phyloP scores from a whole-genome alignment of 2,113 vertebrate species.

The Seriola aureovittata region DNA sequence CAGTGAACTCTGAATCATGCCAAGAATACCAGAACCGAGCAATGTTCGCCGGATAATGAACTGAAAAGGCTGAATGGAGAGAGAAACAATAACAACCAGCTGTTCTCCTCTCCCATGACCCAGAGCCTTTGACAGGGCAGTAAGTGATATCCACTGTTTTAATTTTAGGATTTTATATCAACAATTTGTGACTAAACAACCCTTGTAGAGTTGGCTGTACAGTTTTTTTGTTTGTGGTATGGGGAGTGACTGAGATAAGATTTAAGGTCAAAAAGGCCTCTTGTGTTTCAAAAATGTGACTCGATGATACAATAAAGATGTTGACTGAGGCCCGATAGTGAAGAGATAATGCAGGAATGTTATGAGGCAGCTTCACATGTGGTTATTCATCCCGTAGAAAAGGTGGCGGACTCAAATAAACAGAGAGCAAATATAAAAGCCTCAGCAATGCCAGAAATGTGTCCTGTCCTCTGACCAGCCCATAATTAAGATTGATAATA shows the following conservation, averaged over 20 bases:
- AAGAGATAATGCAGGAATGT: conserved; percentile 37
- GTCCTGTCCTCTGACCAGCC: neutral
- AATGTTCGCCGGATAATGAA: conserved; percentile 37
- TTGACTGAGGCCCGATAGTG: neutral
- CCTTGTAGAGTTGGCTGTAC: neutral
- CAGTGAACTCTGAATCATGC: conserved; percentile 51
- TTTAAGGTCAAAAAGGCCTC: neutral
- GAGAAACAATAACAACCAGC: conserved; percentile 35
- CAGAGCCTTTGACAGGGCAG: neutral
- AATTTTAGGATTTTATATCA: neutral
- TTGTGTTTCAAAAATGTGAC: conserved; percentile 4
- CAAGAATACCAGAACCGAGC: conserved; percentile 60
- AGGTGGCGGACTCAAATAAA: conserved; percentile 31
- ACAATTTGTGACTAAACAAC: neutral
- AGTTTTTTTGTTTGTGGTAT: neutral
- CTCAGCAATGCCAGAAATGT: conserved; percentile 26
- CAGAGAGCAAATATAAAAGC: neutral
- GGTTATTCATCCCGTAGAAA: conserved; percentile 23
- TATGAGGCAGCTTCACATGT: conserved; percentile 29
- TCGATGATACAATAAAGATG: conserved; percentile 12
- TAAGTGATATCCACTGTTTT: neutral
- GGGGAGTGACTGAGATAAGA: neutral
- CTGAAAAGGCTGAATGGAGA: conserved; percentile 34
- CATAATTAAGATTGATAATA: neutral
- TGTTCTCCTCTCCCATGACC: conserved; percentile 25